Conservation (phyloP, 2,888 invertebrate species). For the Agrypnus murinus region DNA sequence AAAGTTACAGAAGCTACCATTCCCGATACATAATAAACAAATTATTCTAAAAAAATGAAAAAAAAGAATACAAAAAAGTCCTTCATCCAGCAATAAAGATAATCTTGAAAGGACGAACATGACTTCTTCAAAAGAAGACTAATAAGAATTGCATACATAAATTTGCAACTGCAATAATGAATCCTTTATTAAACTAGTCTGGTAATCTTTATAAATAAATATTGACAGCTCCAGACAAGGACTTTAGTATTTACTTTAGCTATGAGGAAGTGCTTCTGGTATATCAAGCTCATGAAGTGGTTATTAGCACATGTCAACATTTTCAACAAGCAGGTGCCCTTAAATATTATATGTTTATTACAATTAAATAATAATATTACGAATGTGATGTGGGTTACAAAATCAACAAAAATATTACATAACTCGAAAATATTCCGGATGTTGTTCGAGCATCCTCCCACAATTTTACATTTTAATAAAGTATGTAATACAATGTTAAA, state of each 20-base stretch:
- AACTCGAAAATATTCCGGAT: constrained; percentile 7
- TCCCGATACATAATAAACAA: too few species aligned
- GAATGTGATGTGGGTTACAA: constrained; percentile 1
- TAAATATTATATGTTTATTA: not conserved
- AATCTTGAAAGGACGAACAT: too few species aligned
- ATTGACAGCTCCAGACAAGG: constrained; percentile 8
- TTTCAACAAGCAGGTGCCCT: not conserved
- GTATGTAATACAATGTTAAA: too few species aligned
- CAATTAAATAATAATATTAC: not conserved
- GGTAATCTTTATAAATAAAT: not conserved
- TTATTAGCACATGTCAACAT: not conserved
- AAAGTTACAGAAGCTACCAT: too few species aligned
- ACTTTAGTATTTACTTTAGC: constrained; percentile 9
- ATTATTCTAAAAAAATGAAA: too few species aligned
- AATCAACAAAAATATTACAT: constrained; percentile 6
- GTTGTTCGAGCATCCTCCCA: constrained; percentile 8
- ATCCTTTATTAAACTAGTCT: too few species aligned
- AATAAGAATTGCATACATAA: too few species aligned
- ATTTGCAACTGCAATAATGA: too few species aligned
- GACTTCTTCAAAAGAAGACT: too few species aligned
- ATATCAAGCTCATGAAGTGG: not conserved
- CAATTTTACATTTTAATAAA: not conserved
- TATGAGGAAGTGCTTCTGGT: constrained; percentile 1
- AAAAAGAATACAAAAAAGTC: too few species aligned
- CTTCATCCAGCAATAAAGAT: too few species aligned